phyloP scores from a whole-genome alignment of 2,113 vertebrate genomes.

The Tyrannus savana region DNA sequence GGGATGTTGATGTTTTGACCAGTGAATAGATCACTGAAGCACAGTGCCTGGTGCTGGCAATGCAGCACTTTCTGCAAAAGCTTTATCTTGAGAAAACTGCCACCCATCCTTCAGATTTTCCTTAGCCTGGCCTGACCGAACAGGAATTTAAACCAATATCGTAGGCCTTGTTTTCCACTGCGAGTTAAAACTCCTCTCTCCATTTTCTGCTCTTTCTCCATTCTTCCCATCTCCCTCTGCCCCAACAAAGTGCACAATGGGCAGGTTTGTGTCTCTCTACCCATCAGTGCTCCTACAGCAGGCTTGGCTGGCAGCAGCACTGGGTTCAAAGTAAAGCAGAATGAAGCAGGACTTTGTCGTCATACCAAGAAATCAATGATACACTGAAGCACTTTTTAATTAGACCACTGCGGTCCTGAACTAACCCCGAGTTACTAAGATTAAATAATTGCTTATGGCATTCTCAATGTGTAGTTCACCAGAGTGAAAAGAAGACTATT shows the following conservation, averaged over 20 bases:
- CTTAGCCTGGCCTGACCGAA: not conserved
- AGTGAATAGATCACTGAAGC: slow-evolving; percentile 19
- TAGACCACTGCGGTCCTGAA: slow-evolving; percentile 24
- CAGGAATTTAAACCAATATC: not conserved
- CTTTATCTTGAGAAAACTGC: not conserved
- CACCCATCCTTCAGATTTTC: not conserved
- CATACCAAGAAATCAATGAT: slow-evolving; percentile 61
- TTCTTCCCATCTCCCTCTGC: not conserved
- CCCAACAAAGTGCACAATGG: not conserved
- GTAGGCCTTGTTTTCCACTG: not conserved
- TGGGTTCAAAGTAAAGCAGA: not conserved
- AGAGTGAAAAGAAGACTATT: slow-evolving; percentile 42
- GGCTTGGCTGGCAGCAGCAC: not conserved
- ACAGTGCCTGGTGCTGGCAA: not conserved
- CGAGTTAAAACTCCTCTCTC: not conserved
- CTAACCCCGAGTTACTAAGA: slow-evolving; percentile 17
- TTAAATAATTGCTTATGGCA: slow-evolving; percentile 57
- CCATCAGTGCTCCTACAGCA: not conserved
- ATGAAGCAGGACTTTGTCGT: not conserved
- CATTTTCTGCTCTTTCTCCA: not conserved
- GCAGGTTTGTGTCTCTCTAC: fast-evolving
- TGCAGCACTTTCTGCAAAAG: not conserved
- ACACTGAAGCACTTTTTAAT: slow-evolving; percentile 54
- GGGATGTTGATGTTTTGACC: slow-evolving; percentile 42
- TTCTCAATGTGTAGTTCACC: not conserved